Evolutionary conservation across 2,113 vertebrate genomes (phyloP).

Genomic region (Vulpes ferrilata): DNA sequence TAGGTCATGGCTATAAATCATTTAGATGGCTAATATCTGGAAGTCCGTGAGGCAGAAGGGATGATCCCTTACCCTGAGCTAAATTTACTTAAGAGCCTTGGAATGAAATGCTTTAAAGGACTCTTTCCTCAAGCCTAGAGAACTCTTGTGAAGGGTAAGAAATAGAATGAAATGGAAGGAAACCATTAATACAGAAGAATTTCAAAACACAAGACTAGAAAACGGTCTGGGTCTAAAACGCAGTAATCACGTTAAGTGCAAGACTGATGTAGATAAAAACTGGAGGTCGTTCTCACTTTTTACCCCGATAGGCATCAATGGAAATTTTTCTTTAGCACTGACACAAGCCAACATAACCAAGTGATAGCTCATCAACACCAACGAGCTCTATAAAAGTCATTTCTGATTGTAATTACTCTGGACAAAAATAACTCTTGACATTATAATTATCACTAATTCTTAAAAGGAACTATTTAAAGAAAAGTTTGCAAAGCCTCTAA

Average conservation of each 20-base stretch:
- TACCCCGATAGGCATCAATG: not conserved
- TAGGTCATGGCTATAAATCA: not conserved
- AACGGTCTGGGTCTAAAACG: not conserved
- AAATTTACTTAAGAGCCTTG: constrained; percentile 5
- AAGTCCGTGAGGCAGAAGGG: not conserved
- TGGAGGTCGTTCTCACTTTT: not conserved
- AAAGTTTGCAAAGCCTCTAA: not conserved
- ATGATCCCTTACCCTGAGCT: not conserved
- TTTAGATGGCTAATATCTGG: not conserved
- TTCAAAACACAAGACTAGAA: not conserved
- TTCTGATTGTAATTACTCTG: constrained; percentile 28
- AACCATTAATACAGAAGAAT: not conserved
- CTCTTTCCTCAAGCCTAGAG: not conserved
- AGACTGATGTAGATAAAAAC: not conserved
- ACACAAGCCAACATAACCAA: constrained; percentile 29
- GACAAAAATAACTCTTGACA: constrained; percentile 55
- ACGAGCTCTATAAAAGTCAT: not conserved
- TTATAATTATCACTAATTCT: not conserved
- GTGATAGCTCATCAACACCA: not conserved
- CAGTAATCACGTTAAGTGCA: not conserved
- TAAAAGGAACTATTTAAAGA: constrained; percentile 35
- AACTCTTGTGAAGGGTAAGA: not conserved
- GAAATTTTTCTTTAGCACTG: not conserved
- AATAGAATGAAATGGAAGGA: not conserved
- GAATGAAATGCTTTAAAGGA: constrained; percentile 5